Base-by-base conservation (phyloP, 2,797 vertebrate species). In the Phoxinus dragarum region DNA sequence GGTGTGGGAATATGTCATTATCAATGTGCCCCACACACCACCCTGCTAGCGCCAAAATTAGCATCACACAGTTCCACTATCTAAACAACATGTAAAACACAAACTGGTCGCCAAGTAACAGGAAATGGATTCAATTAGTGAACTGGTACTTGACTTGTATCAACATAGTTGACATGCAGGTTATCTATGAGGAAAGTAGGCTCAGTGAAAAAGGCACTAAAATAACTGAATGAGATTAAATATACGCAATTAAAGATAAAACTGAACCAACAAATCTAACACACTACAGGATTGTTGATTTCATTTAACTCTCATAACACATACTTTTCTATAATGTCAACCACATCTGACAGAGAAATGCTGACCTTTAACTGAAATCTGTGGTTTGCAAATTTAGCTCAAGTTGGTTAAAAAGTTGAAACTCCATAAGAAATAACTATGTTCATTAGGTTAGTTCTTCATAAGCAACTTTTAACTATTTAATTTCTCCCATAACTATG, bases 41-140 rank as follows among this genome's bases (percentile, higher is more conserved):
- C 83, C 64, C 73, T n/a, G 49, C 68, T n/a, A 68, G 75, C 49
- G 56, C 87, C 77, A 85, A 79, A 86, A 85, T 84, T 88, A 86
- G 86, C 27, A 12, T 9, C 72, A 67, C 80, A 86, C 52, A 44
- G 42, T 74, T 61, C 78, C 59, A 68, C 42, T 86, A 79, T 54
- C 36, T 73, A 5, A 42, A 40, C 54, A 67, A 56, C 27, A 59
- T 54, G 40, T 59, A 40, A 47, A 69, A 31, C 49, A 49, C 56
- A 66, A 36, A 54, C 40, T 16, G 19, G n/a, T 42, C 34, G 6
- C 64, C 69, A 27, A 34, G 3, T 34, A 80, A 84, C 81, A 67
- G 49, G 8, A 77, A 64, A 23, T 69, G 27, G 6, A 17, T 74
- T 11, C 19, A 74, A 16, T 34, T 52, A 23, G 67, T 73, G 36